Conservation (phyloP, 2,113 vertebrate species). For the Saimiri boliviensis region DNA sequence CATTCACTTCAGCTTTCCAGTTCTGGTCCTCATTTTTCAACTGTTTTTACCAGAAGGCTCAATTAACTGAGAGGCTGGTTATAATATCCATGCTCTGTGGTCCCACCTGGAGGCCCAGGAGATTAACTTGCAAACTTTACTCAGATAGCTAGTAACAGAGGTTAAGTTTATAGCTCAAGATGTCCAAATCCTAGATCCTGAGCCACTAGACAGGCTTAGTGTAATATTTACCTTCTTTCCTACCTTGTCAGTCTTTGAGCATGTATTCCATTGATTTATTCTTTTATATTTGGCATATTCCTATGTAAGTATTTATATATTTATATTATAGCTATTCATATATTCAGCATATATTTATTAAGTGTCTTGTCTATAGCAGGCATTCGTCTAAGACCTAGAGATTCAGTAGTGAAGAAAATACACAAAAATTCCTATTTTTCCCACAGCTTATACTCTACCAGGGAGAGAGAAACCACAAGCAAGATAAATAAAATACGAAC, state of each 20-base stretch:
- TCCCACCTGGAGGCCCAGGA: not conserved
- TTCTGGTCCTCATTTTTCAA: not conserved
- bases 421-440: not conserved
- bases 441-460: not conserved
- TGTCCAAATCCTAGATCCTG: not conserved
- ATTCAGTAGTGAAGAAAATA: not conserved
- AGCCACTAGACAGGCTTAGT: not conserved
- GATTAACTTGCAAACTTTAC: not conserved
- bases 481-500: constrained; percentile 39
- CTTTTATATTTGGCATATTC: not conserved
- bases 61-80: not conserved
- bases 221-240: not conserved
- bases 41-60: not conserved
- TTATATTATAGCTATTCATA: not conserved
- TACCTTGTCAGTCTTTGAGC: not conserved
- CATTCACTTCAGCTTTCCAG: not conserved
- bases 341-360: constrained; percentile 36
- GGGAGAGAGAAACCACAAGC: not conserved
- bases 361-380: not conserved
- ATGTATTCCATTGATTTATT: not conserved
- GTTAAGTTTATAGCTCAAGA: not conserved
- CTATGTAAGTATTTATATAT: not conserved
- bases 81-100: not conserved
- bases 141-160: not conserved
- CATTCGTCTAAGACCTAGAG: not conserved